These are phyloP conservation scores for Rhineura floridana DNA, from an alignment of 2,113 vertebrate genomes.

Conservation along the genomic window DNA sequence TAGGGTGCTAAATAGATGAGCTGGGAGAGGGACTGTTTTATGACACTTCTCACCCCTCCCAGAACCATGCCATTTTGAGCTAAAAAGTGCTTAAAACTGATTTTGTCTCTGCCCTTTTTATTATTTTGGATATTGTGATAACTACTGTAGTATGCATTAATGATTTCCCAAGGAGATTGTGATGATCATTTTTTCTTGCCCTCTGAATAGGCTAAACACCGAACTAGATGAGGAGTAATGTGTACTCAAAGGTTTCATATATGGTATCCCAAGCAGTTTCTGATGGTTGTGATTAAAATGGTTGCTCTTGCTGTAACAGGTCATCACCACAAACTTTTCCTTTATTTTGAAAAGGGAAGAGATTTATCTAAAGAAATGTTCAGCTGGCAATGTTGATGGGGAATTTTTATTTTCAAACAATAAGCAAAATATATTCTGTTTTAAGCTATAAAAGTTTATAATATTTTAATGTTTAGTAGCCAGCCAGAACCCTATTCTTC, in stretches of 20 bases:
- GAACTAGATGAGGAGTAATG: not conserved
- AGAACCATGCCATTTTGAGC: no score
- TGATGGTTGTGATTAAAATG: not conserved
- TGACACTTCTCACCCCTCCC: not conserved
- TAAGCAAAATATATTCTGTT: no score
- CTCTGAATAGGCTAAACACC: not conserved
- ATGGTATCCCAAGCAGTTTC: not conserved
- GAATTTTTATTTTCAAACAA: no score
- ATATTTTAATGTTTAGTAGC: no score
- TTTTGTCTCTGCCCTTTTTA: not conserved
- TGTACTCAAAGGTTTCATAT: not conserved
- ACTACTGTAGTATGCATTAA: not conserved
- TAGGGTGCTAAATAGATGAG: not conserved
- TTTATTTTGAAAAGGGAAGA: not conserved
- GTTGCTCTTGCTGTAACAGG: not conserved
- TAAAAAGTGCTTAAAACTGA: not conserved
- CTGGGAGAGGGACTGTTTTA: not conserved
- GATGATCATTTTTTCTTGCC: not conserved
- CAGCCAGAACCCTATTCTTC: no score
- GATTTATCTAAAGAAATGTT: not conserved
- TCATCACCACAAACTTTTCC: not conserved
- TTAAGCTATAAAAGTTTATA: no score
- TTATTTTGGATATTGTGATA: not conserved
- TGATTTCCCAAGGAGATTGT: not conserved
- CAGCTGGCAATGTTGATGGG: no score